Conservation (phyloP, 1,140 invertebrate genomes). For the Streblospio benedicti region DNA sequence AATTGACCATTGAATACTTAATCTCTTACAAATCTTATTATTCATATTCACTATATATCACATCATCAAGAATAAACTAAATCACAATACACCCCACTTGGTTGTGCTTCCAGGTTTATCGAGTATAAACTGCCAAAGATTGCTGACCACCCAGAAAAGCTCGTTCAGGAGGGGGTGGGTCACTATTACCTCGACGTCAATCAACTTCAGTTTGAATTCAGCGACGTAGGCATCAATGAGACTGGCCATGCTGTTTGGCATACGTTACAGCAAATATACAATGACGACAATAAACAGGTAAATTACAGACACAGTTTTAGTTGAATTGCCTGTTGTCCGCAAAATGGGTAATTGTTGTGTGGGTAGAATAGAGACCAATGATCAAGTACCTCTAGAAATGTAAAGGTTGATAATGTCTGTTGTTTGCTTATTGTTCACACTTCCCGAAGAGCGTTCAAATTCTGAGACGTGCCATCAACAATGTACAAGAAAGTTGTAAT, state of each 20-base stretch:
- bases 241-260: slow-evolving; percentile 62
- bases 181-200: slow-evolving; percentile 61
- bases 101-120: slow-evolving; percentile 78
- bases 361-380: too few species aligned
- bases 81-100: too few species aligned
- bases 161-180: slow-evolving; percentile 57
- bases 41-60: too few species aligned
- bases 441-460: too few species aligned
- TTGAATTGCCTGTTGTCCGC: background rate
- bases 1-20: too few species aligned
- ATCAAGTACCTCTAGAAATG: too few species aligned
- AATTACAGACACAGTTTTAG: slow-evolving; percentile 1
- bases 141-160: slow-evolving; percentile 51
- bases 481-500: too few species aligned
- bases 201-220: slow-evolving; percentile 57
- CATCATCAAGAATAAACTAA: too few species aligned
- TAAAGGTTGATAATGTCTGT: too few species aligned
- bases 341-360: background rate
- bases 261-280: slow-evolving; percentile 60
- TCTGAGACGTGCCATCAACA: too few species aligned
- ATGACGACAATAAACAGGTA: slow-evolving; percentile 25
- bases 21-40: too few species aligned
- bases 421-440: too few species aligned
- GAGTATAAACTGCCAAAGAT: slow-evolving; percentile 72
- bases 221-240: slow-evolving; percentile 58